phyloP scores from a whole-genome alignment of 1,140 invertebrate species.

The Rhyacophila brunnea region DNA sequence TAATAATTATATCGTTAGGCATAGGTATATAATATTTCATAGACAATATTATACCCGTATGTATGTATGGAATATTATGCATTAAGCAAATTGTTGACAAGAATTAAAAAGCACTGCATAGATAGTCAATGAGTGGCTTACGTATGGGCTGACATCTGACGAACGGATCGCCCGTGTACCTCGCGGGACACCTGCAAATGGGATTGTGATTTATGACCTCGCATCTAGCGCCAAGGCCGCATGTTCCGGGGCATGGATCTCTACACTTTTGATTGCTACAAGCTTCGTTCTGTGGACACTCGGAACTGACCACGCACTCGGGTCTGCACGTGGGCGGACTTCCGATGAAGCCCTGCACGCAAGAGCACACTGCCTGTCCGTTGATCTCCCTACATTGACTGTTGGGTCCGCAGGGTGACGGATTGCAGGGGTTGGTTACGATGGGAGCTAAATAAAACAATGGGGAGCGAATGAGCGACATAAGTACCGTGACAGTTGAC shows the following conservation, averaged over 20 bases:
- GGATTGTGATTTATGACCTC: constrained; percentile 64
- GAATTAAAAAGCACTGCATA: constrained; percentile 21
- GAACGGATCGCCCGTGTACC: constrained; percentile 63
- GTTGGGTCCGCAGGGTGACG: constrained; percentile 63
- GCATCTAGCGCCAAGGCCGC: constrained; percentile 63
- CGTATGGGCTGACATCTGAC: constrained; percentile 54
- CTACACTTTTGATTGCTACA: constrained; percentile 63
- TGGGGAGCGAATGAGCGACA: background rate
- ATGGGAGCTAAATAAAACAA: constrained; percentile 39
- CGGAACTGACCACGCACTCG: constrained; percentile 59
- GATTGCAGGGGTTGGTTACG: constrained; percentile 54
- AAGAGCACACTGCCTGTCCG: constrained; percentile 62
- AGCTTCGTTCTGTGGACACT: constrained; percentile 56
- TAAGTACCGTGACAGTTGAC: background rate
- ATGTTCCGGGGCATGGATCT: constrained; percentile 63
- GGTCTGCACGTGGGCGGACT: constrained; percentile 62
- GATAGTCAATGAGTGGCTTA: constrained; percentile 33
- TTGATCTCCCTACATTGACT: constrained; percentile 63
- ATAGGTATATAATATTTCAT: too few relatives aligned
- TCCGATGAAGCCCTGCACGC: constrained; percentile 61
- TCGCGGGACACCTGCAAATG: constrained; percentile 61
- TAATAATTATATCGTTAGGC: too few relatives aligned
- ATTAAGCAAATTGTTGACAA: too few relatives aligned
- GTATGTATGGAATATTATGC: too few relatives aligned
- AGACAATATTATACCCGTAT: too few relatives aligned